Evolutionary conservation across 2,113 vertebrate species (phyloP).

Genomic region (Oncorhynchus keta): DNA sequence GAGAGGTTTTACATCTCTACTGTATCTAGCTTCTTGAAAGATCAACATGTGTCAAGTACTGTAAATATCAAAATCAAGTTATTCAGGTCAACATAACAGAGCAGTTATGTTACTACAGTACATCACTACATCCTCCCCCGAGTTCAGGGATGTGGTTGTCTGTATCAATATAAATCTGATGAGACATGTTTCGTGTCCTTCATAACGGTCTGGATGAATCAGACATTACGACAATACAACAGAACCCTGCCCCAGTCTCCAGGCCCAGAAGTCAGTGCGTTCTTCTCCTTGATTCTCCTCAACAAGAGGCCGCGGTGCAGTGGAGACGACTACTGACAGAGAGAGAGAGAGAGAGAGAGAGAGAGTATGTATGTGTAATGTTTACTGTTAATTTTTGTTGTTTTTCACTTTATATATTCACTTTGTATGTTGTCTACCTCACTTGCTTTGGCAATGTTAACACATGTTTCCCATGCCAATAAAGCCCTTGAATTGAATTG

Average conservation of each 20-base stretch:
- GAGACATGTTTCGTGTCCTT: constrained; percentile 9
- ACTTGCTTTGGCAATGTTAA: too few species aligned
- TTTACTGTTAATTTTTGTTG: too few species aligned
- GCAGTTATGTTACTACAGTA: constrained; percentile 32
- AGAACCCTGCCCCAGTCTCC: not conserved
- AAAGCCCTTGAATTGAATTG: too few species aligned
- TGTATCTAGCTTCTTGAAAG: not conserved
- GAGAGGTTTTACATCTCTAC: not conserved
- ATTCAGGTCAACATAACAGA: not conserved
- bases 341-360: too few species aligned
- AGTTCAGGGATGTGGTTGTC: not conserved
- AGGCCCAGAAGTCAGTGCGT: not conserved
- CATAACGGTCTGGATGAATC: constrained; percentile 16
- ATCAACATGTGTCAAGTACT: too few species aligned
- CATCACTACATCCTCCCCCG: not conserved
- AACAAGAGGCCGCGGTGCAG: not conserved
- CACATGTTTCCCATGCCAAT: too few species aligned
- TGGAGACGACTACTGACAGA: too few species aligned
- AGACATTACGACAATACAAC: not conserved
- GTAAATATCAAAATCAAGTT: not conserved
- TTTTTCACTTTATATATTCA: too few species aligned
- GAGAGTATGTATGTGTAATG: too few species aligned
- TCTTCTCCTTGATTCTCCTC: not conserved
- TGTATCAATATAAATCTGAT: constrained; percentile 29
- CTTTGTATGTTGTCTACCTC: too few species aligned